These are phyloP conservation scores for Falco novaeseelandiae DNA, from an alignment of 2,797 vertebrate genomes.

Conservation along the genomic window DNA sequence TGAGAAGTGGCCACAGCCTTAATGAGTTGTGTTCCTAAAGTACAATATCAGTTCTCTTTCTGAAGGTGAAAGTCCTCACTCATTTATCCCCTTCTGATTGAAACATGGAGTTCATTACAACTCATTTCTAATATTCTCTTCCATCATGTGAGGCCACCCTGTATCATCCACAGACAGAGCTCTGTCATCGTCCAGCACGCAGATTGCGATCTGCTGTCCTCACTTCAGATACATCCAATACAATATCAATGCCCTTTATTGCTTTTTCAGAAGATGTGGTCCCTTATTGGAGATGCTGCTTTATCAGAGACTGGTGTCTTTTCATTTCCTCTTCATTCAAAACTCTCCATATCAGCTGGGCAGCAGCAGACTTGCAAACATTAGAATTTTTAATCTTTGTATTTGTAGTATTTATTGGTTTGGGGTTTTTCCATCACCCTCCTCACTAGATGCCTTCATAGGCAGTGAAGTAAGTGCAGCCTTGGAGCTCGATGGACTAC, in stretches of 20 bases:
- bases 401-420: slow-evolving; percentile 69
- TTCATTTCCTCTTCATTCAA: slow-evolving; percentile 75
- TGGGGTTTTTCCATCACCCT: slow-evolving; percentile 23
- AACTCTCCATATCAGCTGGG: slow-evolving; percentile 53
- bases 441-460: background rate
- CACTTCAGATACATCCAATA: slow-evolving; percentile 60
- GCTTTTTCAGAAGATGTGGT: slow-evolving; percentile 64
- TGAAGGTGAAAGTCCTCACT: slow-evolving; percentile 46
- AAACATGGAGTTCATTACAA: slow-evolving; percentile 57
- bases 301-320: slow-evolving; percentile 70
- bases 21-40: slow-evolving; percentile 16
- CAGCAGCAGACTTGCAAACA: slow-evolving; percentile 57
- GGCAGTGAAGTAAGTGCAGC: background rate
- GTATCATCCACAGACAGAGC: slow-evolving; percentile 12
- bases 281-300: slow-evolving; percentile 58
- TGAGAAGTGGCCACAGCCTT: slow-evolving; percentile 22
- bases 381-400: slow-evolving; percentile 54
- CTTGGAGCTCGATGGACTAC: background rate
- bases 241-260: slow-evolving; percentile 70
- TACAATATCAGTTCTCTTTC: slow-evolving; percentile 17
- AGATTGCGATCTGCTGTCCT: slow-evolving; percentile 70
- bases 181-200: background rate
- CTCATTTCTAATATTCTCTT: slow-evolving; percentile 53
- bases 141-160: background rate
- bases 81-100: slow-evolving; percentile 53